Evolutionary conservation across 2,888 invertebrate genomes (phyloP), one percentile per base, ranked within the genome.

Genomic region (Pteria penguin): DNA sequence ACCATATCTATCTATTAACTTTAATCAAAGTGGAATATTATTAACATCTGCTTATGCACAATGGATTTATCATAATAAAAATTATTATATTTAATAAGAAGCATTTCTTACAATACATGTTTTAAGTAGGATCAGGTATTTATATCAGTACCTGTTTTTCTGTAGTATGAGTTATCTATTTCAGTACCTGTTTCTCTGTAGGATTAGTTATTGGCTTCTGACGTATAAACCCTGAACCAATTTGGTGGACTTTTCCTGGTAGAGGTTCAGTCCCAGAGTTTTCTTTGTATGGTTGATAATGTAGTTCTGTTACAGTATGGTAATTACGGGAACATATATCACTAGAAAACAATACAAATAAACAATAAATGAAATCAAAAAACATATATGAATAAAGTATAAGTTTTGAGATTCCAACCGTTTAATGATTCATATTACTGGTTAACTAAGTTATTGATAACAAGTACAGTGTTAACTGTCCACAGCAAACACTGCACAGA

Each of bases 281-380:
- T 57, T 87, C 89, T 61, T 84, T 79, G 73, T 89, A 91, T 0
- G 90, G 89, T 65, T 86, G 87, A 78, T 86, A 92, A 67, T 87
- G 85, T 61, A 88, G 79, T 68, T 90, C 82, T 63, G 91, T 91
- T 22, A 91, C 83, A 45, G 90, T 89, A 60, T 86, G 84, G 82
- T 92, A 92, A 81, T 92, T 92, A 65, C 85, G 83, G 22, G 86
- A 81, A 80, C 90, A 88, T 62, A 91, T 89, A 32, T 85, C 82
- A n/a, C 91, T 91, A 80, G 18, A 86, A 84, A 69, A 29, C 31
- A 22, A 66, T 72, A 62, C 55, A 45, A 27, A 33, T 27, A 14
- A 8, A 26, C 14, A 61, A 2, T 3, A 58, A 58, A 58, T 22
- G 14, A 3, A 14, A 26, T 2, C 26, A 58, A 58, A 58, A n/a